Evolutionary conservation across 2,888 invertebrate genomes (phyloP).

Genomic region (Gymnosoma rotundatum): DNA sequence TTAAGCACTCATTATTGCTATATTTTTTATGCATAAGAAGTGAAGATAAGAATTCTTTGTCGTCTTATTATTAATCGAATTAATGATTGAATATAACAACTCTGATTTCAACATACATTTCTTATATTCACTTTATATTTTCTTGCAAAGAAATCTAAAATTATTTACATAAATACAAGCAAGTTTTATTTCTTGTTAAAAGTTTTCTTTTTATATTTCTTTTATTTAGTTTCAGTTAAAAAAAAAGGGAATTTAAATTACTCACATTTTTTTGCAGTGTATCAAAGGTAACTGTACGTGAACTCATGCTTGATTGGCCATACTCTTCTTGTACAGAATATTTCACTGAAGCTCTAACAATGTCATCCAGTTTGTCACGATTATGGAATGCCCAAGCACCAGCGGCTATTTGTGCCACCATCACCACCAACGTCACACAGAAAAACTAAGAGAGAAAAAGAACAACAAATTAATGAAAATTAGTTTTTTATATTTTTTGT

Average conservation of each 20-base stretch:
- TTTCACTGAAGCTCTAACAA: conserved; percentile 86
- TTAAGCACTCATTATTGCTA: too few relatives aligned
- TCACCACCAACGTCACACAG: conserved; percentile 88
- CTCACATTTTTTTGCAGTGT: conserved; percentile 86
- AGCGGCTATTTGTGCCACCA: conserved; percentile 90
- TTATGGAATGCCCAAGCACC: conserved; percentile 90
- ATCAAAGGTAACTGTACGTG: conserved; percentile 86
- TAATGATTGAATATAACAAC: too few relatives aligned
- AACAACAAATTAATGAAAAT: conserved; percentile 62
- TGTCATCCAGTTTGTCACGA: conserved; percentile 86
- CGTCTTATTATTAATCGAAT: too few relatives aligned
- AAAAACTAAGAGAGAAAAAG: conserved; percentile 85
- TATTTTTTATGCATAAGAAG: too few relatives aligned
- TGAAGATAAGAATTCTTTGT: too few relatives aligned
- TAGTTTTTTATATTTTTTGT: background rate
- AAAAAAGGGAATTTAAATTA: conserved; percentile 43
- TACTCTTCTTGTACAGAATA: conserved; percentile 87
- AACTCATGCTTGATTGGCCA: conserved; percentile 83
- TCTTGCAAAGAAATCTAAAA: too few relatives aligned
- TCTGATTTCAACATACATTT: too few relatives aligned
- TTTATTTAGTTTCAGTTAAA: too few relatives aligned
- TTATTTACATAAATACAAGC: too few relatives aligned
- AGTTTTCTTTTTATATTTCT: too few relatives aligned
- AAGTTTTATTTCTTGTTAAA: too few relatives aligned
- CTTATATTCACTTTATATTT: too few relatives aligned